Percentiles rank a stretch among this genome's conserved stretches.
Conservation (phyloP, 2,113 vertebrate genomes). For the Pseudorhombus dupliciocellatus region DNA sequence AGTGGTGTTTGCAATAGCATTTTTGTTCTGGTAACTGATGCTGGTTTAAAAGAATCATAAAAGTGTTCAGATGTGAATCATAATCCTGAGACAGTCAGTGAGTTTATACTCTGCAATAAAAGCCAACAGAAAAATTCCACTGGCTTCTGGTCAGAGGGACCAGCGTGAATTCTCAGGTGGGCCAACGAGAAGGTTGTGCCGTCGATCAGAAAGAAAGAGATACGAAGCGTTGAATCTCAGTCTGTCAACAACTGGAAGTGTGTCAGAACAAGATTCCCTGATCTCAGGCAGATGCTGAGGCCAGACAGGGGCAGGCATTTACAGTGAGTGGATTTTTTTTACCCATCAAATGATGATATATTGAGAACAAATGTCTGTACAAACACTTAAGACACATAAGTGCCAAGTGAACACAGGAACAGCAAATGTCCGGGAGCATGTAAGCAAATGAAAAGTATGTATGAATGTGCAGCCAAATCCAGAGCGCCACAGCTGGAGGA, state of each 20-base stretch:
- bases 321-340: no score
- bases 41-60: no score
- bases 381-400: constrained; percentile 8
- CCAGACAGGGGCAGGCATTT: not conserved
- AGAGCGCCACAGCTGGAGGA: constrained; percentile 26
- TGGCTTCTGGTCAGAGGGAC: no score
- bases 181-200: no score
- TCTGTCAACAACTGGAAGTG: not conserved
- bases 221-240: not conserved
- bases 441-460: constrained; percentile 28
- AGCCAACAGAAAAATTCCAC: no score
- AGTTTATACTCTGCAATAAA: no score
- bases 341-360: constrained; percentile 1
- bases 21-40: no score
- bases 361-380: constrained; percentile 14
- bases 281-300: not conserved
- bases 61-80: no score
- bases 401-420: constrained; percentile 16
- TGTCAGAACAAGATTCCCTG: not conserved
- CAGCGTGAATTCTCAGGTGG: no score
- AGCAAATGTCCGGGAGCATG: constrained; percentile 6
- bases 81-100: no score
- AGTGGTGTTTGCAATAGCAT: no score
- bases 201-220: no score
- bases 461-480: constrained; percentile 8